These are phyloP conservation scores for Sternotherus odoratus DNA, from an alignment of 2,797 vertebrate genomes.

Conservation along the genomic window DNA sequence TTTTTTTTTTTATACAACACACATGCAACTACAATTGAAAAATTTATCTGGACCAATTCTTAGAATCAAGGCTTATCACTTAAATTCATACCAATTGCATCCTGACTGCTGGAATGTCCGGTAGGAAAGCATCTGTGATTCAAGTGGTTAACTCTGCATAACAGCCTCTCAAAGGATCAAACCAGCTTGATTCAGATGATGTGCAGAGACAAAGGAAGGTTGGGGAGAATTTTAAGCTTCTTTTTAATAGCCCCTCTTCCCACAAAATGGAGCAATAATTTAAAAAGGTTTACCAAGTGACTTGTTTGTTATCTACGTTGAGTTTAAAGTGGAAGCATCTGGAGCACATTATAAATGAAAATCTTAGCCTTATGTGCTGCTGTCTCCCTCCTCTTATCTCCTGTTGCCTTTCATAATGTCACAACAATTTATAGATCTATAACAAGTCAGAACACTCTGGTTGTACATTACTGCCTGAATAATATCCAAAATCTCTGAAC, in stretches of 20 bases:
- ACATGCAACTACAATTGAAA: not conserved
- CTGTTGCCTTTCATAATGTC: not conserved
- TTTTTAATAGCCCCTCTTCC: not conserved
- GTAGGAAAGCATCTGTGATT: not conserved
- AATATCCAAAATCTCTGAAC: not conserved
- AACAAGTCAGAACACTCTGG: not conserved
- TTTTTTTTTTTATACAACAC: not conserved
- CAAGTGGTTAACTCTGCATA: not conserved
- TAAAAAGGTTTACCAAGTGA: not conserved
- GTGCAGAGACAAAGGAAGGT: not conserved
- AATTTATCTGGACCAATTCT: rapidly evolving
- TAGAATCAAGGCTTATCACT: not conserved
- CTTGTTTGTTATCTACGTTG: not conserved
- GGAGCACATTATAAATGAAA: not conserved
- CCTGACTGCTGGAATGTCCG: not conserved
- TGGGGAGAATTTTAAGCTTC: rapidly evolving
- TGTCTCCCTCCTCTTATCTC: not conserved
- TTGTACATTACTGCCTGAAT: not conserved
- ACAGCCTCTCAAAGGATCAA: not conserved
- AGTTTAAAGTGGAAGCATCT: conserved; percentile 2
- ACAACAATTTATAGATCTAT: not conserved
- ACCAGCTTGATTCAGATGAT: not conserved
- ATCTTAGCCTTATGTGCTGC: not conserved
- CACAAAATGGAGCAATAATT: not conserved
- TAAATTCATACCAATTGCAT: not conserved